Evolutionary conservation across 35 echinoderm and acorn worm genomes (phyloP).

Genomic region (Heliocidaris erythrogramma): DNA sequence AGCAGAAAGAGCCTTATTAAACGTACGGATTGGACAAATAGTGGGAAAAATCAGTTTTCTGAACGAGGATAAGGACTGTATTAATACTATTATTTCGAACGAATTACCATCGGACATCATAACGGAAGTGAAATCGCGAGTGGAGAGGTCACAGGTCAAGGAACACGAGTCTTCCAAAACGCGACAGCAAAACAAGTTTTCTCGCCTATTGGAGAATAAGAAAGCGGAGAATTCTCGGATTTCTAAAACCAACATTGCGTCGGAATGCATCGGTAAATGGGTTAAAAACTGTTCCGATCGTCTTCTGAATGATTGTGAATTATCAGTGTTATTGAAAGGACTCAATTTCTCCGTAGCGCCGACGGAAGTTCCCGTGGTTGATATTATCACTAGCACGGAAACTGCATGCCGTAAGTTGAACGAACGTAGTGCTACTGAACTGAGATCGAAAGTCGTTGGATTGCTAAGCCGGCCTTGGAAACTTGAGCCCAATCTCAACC

Average conservation of each 20-base stretch:
- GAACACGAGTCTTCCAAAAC: slow-evolving; percentile 53
- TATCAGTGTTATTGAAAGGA: slow-evolving; percentile 54
- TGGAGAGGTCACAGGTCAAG: slow-evolving; percentile 55
- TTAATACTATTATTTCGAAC: not conserved
- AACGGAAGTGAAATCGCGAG: slow-evolving; percentile 28
- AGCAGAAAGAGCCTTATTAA: slow-evolving; percentile 43
- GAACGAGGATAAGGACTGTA: not conserved
- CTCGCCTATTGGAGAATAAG: slow-evolving; percentile 49
- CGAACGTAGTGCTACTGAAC: no score
- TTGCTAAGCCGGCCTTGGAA: no score
- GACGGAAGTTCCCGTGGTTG: no score
- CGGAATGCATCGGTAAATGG: slow-evolving; percentile 59
- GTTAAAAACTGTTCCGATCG: slow-evolving; percentile 54
- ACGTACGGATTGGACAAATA: slow-evolving; percentile 44
- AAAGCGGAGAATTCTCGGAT: slow-evolving; percentile 9
- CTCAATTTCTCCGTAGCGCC: slow-evolving; percentile 50
- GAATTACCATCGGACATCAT: not conserved
- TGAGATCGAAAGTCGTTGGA: no score
- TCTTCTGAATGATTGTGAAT: slow-evolving; percentile 34
- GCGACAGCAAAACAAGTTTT: slow-evolving; percentile 53
- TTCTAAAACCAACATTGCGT: slow-evolving; percentile 38
- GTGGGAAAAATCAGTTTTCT: slow-evolving; percentile 16
- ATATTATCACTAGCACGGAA: no score
- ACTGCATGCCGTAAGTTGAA: no score
- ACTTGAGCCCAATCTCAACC: no score